phyloP scores from a whole-genome alignment of 1,140 invertebrate species.

The Zaprionus capensis region DNA sequence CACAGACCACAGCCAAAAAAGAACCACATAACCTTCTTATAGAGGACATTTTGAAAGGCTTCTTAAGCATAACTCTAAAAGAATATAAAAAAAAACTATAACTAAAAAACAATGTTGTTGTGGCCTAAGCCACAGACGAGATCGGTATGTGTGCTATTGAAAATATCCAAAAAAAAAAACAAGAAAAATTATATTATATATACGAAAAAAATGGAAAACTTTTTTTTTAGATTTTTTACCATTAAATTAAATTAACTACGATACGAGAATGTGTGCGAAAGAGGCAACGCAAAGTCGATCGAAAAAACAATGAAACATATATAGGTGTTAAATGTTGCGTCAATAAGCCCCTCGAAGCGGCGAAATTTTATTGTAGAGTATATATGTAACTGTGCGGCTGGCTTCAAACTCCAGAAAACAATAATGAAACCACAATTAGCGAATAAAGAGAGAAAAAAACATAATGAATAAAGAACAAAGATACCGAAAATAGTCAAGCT shows the following conservation, averaged over 20 bases:
- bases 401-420: conserved; percentile 31
- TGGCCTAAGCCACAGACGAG: conserved; percentile 17
- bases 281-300: conserved; percentile 6
- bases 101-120: conserved; percentile 9
- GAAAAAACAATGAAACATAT: conserved; percentile 18
- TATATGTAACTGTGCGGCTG: conserved; percentile 21
- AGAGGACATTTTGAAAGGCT: conserved; percentile 13
- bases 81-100: neutral
- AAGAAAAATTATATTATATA: neutral
- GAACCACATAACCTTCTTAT: conserved; percentile 11
- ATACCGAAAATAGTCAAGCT: conserved; percentile 67
- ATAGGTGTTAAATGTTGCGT: conserved; percentile 75
- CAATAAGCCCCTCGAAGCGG: conserved; percentile 55
- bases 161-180: conserved; percentile 4
- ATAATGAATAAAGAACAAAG: conserved; percentile 26
- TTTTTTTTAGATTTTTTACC: conserved; percentile 77
- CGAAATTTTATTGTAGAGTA: conserved; percentile 60
- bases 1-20: conserved; percentile 35
- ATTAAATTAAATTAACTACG: conserved; percentile 58
- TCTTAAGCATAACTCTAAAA: conserved; percentile 3
- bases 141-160: conserved; percentile 37
- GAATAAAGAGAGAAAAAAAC: conserved; percentile 22
- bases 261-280: conserved; percentile 16
- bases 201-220: conserved; percentile 4
- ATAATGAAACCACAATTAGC: conserved; percentile 26